phyloP scores from a whole-genome alignment of 2,888 invertebrate species.

The Drosophila austrosaltans region DNA sequence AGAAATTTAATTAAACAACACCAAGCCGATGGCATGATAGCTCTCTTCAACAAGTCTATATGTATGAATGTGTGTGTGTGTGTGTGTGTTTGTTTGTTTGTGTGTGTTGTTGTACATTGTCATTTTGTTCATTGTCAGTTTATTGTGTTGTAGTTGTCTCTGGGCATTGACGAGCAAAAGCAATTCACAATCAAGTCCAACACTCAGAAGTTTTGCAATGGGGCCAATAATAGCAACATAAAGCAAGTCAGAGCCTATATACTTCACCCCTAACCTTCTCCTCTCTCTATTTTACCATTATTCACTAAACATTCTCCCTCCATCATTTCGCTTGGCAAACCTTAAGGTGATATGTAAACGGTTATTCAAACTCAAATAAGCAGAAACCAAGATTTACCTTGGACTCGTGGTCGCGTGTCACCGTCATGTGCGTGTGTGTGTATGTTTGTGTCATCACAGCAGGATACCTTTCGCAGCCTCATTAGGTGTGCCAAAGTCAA shows the following conservation, averaged over 20 bases:
- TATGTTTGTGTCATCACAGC: slow-evolving; percentile 1
- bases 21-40: slow-evolving; percentile 58
- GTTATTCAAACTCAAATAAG: background rate
- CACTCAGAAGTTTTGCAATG: slow-evolving; percentile 18
- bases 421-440: background rate
- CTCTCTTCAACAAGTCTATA: slow-evolving; percentile 6
- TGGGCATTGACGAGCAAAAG: slow-evolving; percentile 33
- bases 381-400: background rate
- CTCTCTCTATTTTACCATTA: background rate
- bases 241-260: slow-evolving; percentile 7
- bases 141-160: slow-evolving; percentile 13
- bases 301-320: no score
- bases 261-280: background rate
- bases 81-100: background rate
- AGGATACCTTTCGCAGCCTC: slow-evolving; percentile 20
- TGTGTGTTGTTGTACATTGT: slow-evolving; percentile 6
- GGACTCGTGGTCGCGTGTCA: background rate
- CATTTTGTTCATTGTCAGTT: slow-evolving; percentile 7
- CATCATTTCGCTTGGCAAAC: background rate
- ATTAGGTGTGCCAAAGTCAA: slow-evolving; percentile 31
- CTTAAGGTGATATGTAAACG: slow-evolving; percentile 1
- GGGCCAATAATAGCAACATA: slow-evolving; percentile 36
- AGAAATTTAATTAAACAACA: slow-evolving; percentile 84
- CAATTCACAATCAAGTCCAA: slow-evolving; percentile 26
- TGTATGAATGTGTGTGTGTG: slow-evolving; percentile 41